These are phyloP conservation scores for Hydrolagus colliei DNA, from an alignment of 2,797 vertebrate species.

Conservation along the genomic window DNA sequence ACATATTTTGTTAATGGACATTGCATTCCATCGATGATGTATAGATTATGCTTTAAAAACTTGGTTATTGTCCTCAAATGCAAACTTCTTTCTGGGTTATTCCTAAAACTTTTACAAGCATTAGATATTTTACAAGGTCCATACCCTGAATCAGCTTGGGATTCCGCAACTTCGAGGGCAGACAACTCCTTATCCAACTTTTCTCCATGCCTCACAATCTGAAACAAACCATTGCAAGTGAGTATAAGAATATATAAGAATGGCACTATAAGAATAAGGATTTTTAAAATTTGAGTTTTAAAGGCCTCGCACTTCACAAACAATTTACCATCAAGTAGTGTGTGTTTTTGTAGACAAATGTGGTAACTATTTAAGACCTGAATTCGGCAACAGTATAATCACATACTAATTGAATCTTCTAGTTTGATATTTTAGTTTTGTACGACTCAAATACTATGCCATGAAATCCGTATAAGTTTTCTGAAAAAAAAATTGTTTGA, in stretches of 20 bases:
- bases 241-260: neutral
- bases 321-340: no score
- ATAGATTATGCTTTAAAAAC: neutral
- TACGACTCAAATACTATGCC: neutral
- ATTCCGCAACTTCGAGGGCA: conserved; percentile 69
- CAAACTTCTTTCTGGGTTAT: neutral
- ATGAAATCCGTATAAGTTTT: neutral
- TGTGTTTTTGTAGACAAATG: no score
- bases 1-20: no score
- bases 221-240: neutral
- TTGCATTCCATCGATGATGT: no score
- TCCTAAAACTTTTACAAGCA: neutral
- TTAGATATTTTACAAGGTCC: neutral
- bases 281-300: no score
- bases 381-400: no score
- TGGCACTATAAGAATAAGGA: neutral
- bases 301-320: no score
- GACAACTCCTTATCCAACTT: conserved; percentile 68
- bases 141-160: conserved; percentile 74
- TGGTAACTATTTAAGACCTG: no score
- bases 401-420: neutral
- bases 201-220: conserved; percentile 67
- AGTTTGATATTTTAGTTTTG: neutral
- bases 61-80: neutral
- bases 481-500: neutral